Evolutionary conservation across 2,888 invertebrate genomes (phyloP).

Genomic region (Zygogramma bicolorata): DNA sequence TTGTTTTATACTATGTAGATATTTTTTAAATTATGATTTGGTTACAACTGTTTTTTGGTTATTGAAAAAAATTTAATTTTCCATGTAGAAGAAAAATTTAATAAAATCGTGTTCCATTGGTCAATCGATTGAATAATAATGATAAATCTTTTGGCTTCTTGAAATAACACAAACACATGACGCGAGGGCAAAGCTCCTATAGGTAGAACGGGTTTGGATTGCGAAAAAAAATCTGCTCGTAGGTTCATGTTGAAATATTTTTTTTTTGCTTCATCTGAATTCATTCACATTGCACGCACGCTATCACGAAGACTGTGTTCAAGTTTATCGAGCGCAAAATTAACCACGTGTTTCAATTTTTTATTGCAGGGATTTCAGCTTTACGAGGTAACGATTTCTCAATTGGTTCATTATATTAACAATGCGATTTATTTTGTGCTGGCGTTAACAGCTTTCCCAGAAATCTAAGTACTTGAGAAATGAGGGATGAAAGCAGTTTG

Average conservation of each 20-base stretch:
- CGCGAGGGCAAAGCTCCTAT: neutral
- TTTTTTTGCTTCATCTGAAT: neutral
- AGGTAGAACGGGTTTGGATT: neutral
- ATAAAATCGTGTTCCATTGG: too few species aligned
- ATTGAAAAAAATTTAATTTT: too few species aligned
- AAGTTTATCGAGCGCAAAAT: neutral
- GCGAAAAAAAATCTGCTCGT: neutral
- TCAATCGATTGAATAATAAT: too few species aligned
- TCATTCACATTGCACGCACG: neutral
- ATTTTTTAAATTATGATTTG: too few species aligned
- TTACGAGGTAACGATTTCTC: conserved; percentile 52
- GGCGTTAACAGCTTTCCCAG: neutral
- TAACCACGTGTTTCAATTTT: conserved; percentile 38
- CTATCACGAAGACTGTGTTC: neutral
- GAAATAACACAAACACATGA: too few species aligned
- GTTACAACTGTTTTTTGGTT: too few species aligned
- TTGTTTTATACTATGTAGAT: too few species aligned
- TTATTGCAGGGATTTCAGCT: conserved; percentile 57
- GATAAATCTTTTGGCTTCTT: too few species aligned
- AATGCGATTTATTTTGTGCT: conserved; percentile 26
- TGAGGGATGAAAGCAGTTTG: neutral
- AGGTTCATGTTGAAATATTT: neutral
- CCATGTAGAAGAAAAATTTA: too few species aligned
- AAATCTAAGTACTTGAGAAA: neutral
- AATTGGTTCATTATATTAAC: conserved; percentile 13